Conservation (phyloP, 2,113 vertebrate genomes). For the Sarotherodon lohbergeri region DNA sequence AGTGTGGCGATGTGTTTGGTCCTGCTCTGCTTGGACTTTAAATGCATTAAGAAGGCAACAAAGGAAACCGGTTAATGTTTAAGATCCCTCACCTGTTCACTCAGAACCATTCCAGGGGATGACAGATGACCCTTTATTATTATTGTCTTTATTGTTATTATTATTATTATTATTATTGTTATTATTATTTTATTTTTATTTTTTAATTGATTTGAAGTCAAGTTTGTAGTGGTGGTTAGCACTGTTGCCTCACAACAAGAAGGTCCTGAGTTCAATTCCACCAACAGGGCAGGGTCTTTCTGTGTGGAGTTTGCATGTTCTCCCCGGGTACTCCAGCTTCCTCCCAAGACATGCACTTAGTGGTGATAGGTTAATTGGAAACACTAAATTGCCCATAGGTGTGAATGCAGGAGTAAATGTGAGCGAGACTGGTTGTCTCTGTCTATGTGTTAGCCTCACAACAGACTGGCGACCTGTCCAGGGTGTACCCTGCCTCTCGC, state of each 20-base stretch:
- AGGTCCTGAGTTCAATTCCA: too few relatives aligned
- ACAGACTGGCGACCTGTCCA: background rate
- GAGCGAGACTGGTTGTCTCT: background rate
- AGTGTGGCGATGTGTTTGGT: background rate
- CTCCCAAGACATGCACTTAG: background rate
- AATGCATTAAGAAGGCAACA: background rate
- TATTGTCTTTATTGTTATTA: background rate
- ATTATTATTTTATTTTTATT: too few relatives aligned
- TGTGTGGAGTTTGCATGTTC: background rate
- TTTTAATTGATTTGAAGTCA: too few relatives aligned
- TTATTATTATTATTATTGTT: too few relatives aligned
- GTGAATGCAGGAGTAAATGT: background rate
- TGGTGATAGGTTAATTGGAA: background rate
- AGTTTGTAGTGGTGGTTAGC: too few relatives aligned
- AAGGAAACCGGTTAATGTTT: background rate
- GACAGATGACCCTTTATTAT: too few relatives aligned
- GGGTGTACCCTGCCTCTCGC: background rate
- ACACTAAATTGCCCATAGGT: background rate
- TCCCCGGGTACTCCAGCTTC: background rate
- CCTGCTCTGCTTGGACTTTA: background rate
- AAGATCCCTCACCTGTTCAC: background rate
- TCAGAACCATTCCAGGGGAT: too few relatives aligned
- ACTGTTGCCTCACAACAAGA: too few relatives aligned
- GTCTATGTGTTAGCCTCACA: accelerated
- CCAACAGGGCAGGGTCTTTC: background rate